Evolutionary conservation across 2,888 invertebrate genomes (phyloP).

Genomic region (Coremacera marginata): DNA sequence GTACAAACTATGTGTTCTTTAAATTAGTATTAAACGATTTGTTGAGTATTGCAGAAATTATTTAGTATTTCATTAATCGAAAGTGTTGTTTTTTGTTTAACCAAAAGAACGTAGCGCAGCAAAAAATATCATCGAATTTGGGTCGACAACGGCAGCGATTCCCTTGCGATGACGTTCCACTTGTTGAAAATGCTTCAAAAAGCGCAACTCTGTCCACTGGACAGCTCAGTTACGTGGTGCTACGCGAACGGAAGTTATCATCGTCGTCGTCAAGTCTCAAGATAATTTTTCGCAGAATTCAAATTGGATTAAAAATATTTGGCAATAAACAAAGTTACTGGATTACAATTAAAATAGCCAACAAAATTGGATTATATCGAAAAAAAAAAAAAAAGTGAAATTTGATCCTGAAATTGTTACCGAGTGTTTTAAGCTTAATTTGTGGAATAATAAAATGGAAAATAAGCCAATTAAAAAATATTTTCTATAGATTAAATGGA

Average conservation of each 20-base stretch:
- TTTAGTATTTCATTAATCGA: conserved; percentile 19
- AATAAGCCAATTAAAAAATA: too few species aligned
- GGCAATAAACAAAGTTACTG: conserved; percentile 43
- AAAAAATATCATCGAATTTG: conserved; percentile 54
- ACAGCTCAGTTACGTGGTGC: conserved; percentile 57
- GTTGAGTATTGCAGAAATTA: conserved; percentile 17
- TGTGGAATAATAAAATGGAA: too few species aligned
- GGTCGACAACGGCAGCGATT: conserved; percentile 51
- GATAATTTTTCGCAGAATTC: conserved; percentile 42
- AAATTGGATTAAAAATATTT: conserved; percentile 2
- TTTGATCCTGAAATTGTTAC: conserved; percentile 37
- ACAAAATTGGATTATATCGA: background rate
- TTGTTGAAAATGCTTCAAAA: conserved; percentile 60
- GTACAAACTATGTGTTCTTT: conserved; percentile 16
- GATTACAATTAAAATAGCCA: conserved; percentile 30
- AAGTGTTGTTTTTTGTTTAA: conserved; percentile 8
- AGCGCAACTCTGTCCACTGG: conserved; percentile 47
- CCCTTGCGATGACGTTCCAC: conserved; percentile 53
- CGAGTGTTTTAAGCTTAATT: background rate
- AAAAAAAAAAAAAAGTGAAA: conserved; percentile 35
- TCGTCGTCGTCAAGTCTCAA: conserved; percentile 40
- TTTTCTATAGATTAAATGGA: too few species aligned
- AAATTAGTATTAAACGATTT: conserved; percentile 4
- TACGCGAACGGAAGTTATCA: conserved; percentile 48
- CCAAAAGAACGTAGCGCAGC: conserved; percentile 47